Evolutionary conservation across 1,140 invertebrate genomes (phyloP).

Genomic region (Drosophila ambigua): DNA sequence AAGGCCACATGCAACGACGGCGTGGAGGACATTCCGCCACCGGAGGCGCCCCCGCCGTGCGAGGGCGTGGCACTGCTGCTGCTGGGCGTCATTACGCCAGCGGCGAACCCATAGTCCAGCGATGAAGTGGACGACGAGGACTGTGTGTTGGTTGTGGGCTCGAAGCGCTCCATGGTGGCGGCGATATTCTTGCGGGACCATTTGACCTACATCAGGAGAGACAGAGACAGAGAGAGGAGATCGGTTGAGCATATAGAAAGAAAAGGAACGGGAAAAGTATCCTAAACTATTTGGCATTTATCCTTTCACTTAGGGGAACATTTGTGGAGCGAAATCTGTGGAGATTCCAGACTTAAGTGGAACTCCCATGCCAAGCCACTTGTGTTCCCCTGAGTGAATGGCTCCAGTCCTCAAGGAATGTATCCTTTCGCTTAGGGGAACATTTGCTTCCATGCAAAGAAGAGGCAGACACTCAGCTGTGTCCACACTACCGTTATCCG

Average conservation of each 20-base stretch:
- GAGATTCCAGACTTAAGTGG: fast-evolving
- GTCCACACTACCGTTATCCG: too few species aligned
- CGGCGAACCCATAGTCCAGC: slow-evolving; percentile 79
- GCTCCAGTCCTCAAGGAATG: too few species aligned
- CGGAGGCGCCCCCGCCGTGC: slow-evolving; percentile 38
- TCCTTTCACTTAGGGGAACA: too few species aligned
- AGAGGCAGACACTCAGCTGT: too few species aligned
- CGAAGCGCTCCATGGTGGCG: slow-evolving; percentile 87
- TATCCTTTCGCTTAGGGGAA: too few species aligned
- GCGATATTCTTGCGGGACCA: slow-evolving; percentile 86
- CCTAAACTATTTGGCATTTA: too few species aligned
- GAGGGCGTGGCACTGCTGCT: slow-evolving; percentile 66
- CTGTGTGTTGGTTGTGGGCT: slow-evolving; percentile 82
- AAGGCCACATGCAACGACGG: slow-evolving; percentile 69
- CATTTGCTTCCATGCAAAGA: too few species aligned
- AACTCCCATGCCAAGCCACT: too few species aligned
- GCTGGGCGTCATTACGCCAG: slow-evolving; percentile 74
- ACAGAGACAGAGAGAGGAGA: too few species aligned
- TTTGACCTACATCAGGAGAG: slow-evolving; percentile 60
- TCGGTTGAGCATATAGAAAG: neutral
- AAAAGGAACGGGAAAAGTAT: neutral
- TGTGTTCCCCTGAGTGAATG: too few species aligned
- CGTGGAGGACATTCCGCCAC: slow-evolving; percentile 51
- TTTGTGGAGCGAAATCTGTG: too few species aligned
- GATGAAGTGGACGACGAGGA: slow-evolving; percentile 74